Base-by-base conservation (phyloP, 2,888 invertebrate species). In the Pyrochroa serraticornis region DNA sequence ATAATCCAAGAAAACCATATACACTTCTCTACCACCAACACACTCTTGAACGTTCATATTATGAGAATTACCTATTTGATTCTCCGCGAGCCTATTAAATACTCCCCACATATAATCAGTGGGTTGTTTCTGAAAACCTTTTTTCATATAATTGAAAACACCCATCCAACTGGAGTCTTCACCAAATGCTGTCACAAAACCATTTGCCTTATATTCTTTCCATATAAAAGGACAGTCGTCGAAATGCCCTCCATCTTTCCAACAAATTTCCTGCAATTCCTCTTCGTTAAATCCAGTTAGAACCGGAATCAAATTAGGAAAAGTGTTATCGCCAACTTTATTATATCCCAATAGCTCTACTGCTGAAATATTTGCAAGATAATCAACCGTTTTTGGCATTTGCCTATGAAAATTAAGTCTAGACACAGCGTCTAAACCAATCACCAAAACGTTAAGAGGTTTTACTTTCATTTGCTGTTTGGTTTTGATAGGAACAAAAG, bases 241-340 rank as follows among this genome's bases (percentile, higher is more conserved):
- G 74, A 91, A 93, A 12, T 84, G 82, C 0, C 82, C 80, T 0
- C 79, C 64, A 10, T 51, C 45, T 12, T 56, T 57, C 83, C 89
- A 86, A 71, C 93, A 93, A 0, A 78, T 82, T 52, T 80, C 79
- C 45, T 81, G 81, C 41, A 93, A 75, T 70, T 93, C 90, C 0
- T 81, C 80, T 30, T 86, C 86, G 37, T 83, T 84, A 38, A 88
- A 75, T 0, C 95, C 95, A 1, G 88, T 86, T 7, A 95, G 79
- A 60, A 93, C 84, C 0, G 96, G 91, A 6, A 91, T 85, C 56
- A 97, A 76, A 77, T 97, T 97, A 0, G 95, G 94, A 75, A 92
- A 95, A 0, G 96, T 96, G 77, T 96, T 97, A 77, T 96, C 96
- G 2, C 88, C 97, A 6, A 97, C 91, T 83, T 96, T 97, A 75